Conservation (phyloP, 2,797 vertebrate species). For the Lepidocolaptes lacrymiger region DNA sequence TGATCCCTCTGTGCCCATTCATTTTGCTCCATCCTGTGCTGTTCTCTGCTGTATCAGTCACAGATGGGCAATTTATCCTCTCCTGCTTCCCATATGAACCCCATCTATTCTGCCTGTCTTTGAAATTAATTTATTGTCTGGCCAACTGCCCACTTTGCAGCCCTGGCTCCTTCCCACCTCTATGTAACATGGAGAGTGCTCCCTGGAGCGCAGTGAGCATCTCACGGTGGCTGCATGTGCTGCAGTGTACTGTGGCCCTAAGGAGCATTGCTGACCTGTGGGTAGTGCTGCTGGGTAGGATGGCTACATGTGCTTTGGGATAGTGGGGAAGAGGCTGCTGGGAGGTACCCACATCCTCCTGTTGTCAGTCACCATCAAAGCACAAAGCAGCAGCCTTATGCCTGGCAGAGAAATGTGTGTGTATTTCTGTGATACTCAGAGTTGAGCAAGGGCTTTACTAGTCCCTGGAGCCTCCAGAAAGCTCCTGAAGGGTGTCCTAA, state of each 20-base stretch:
- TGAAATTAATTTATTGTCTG: slow-evolving; percentile 28
- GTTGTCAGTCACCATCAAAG: not conserved
- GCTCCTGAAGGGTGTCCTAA: not conserved
- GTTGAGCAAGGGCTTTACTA: not conserved
- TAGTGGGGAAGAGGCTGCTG: not conserved
- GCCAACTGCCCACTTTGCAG: not conserved
- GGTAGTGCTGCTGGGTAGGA: not conserved
- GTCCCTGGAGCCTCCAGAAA: not conserved
- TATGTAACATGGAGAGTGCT: not conserved
- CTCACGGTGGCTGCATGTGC: not conserved
- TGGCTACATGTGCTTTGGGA: not conserved
- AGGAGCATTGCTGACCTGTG: not conserved
- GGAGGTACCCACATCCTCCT: not conserved
- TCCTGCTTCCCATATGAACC: not conserved
- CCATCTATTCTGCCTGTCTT: slow-evolving; percentile 1
- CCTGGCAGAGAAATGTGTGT: not conserved
- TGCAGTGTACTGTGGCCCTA: not conserved
- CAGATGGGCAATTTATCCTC: slow-evolving; percentile 13
- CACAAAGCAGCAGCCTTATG: not conserved
- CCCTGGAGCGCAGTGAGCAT: not conserved
- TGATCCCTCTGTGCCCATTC: not conserved
- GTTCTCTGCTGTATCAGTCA: not conserved
- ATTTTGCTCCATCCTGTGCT: not conserved
- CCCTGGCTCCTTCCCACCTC: not conserved
- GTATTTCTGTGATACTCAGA: not conserved